A percentile compares a stretch with the other conserved stretches of the same genome.
Evolutionary conservation across 2,888 invertebrate genomes (phyloP).

Genomic region (Lasioglossum zephyrum): DNA sequence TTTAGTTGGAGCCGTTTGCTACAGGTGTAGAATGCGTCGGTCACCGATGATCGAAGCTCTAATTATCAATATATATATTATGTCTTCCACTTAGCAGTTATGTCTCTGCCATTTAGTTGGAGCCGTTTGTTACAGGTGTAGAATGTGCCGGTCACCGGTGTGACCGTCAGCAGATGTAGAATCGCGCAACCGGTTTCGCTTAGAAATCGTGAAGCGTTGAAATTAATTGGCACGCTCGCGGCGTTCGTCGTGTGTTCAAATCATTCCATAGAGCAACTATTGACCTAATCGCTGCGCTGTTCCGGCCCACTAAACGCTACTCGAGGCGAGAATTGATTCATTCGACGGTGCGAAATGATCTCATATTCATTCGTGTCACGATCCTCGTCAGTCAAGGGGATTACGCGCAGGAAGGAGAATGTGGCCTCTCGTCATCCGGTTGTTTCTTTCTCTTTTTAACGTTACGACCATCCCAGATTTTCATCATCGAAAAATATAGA

Average conservation of each 20-base stretch:
- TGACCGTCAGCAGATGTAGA: neutral
- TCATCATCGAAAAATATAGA: slow-evolving; percentile 26
- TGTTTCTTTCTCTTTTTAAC: neutral
- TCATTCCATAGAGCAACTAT: neutral
- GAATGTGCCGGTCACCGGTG: neutral
- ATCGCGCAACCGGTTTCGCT: neutral
- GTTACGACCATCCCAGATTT: slow-evolving; percentile 6
- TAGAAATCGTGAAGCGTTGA: neutral
- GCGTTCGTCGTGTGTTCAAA: neutral
- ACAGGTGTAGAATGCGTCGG: neutral
- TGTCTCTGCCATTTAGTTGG: neutral
- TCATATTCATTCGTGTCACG: slow-evolving; percentile 38
- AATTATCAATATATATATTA: neutral
- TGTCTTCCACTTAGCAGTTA: too few relatives aligned
- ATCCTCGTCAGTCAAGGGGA: slow-evolving; percentile 9
- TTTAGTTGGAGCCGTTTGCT: neutral
- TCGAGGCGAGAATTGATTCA: neutral
- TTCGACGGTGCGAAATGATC: slow-evolving; percentile 26
- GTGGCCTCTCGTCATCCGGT: slow-evolving; percentile 24
- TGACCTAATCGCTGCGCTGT: neutral
- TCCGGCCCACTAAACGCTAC: slow-evolving; percentile 4
- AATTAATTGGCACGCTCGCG: neutral
- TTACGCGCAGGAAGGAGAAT: slow-evolving; percentile 33
- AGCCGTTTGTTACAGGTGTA: neutral
- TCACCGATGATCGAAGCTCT: neutral